Base-by-base conservation (phyloP, 2,113 vertebrate genomes). In the Lepidothrix coronata region DNA sequence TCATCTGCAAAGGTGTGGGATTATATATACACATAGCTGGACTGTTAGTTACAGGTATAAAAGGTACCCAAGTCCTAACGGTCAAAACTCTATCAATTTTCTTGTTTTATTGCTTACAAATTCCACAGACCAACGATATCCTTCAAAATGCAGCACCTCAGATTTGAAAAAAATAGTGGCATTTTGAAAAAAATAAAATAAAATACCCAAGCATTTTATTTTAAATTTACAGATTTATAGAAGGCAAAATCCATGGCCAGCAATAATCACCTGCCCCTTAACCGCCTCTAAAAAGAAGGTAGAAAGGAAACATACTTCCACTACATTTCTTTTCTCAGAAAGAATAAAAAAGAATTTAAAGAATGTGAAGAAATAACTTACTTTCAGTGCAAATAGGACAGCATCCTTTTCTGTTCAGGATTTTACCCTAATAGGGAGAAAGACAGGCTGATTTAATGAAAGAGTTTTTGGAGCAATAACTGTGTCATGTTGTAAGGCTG, bases 321-420 rank as follows among this genome's bases (percentile, higher is more conserved):
- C 12, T 77, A 46, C 46, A 79, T 52, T 83, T 81, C 78, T 84
- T 89, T 89, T 89, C 37, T 67, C 61, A 48, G 35, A 85, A 86
- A 84, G n/a, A 95, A 91, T 46, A 76, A 35, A 88, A 91, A 63
- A 88, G 0, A 83, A 79, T 77, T 75, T 79, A 67, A 88, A 89
- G n/a, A 90, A 94, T 59, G 54, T 33, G 31, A 92, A 93, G 83
- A 96, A 98, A 98, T 98, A 98, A 99, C 99, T 99, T 98, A 99
- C 99, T 99, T 99, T 99, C 99, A 98, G 99, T 99, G 98, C 99
- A 99, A 97, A 99, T 99, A 52, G 99, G 99, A 96, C 99, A 99
- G 98, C 99, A 99, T 98, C 99, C 99, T 92, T 99, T 99, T 94
- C 99, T 98, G 98, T 99, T 99, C 96, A 99, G 98, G 97, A 99